These are phyloP conservation scores for Meloe dianella DNA, from an alignment of 2,888 invertebrate species.

Conservation along the genomic window DNA sequence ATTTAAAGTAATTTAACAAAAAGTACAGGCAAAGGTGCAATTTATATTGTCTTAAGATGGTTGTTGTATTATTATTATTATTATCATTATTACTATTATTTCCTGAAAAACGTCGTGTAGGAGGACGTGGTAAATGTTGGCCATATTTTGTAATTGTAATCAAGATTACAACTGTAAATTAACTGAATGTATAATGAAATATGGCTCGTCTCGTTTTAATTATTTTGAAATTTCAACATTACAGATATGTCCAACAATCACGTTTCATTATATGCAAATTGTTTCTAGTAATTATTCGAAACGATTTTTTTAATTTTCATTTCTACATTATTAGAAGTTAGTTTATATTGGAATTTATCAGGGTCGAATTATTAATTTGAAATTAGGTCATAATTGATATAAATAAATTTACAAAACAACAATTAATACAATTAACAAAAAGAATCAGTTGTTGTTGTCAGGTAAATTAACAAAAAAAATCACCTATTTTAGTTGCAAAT, in stretches of 20 bases:
- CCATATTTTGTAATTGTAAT: conserved; percentile 60
- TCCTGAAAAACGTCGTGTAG: conserved; percentile 57
- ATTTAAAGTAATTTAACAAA: conserved; percentile 52
- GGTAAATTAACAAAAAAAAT: background rate
- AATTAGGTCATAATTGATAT: background rate
- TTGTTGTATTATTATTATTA: conserved; percentile 54
- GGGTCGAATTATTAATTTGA: background rate
- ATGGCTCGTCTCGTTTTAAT: conserved; percentile 39
- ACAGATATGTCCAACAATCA: conserved; percentile 35
- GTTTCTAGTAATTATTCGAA: conserved; percentile 33
- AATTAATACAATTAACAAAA: background rate
- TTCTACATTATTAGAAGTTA: conserved; percentile 4
- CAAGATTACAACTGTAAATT: conserved; percentile 56
- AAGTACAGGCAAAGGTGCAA: conserved; percentile 48
- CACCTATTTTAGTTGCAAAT: too few relatives aligned
- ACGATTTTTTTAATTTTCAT: conserved; percentile 21
- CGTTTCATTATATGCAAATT: conserved; percentile 48
- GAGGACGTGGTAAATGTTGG: conserved; percentile 57
- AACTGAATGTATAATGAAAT: conserved; percentile 52
- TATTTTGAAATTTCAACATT: conserved; percentile 39
- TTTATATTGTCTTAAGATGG: conserved; percentile 58
- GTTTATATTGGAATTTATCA: conserved; percentile 9
- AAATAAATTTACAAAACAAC: too few relatives aligned
- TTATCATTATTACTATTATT: conserved; percentile 55
- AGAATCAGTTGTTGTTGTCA: background rate